A percentile compares a stretch with the other conserved stretches of the same genome.
These are phyloP conservation scores for Graphium colonna DNA, from an alignment of 2,888 invertebrate species.

Conservation along the genomic window DNA sequence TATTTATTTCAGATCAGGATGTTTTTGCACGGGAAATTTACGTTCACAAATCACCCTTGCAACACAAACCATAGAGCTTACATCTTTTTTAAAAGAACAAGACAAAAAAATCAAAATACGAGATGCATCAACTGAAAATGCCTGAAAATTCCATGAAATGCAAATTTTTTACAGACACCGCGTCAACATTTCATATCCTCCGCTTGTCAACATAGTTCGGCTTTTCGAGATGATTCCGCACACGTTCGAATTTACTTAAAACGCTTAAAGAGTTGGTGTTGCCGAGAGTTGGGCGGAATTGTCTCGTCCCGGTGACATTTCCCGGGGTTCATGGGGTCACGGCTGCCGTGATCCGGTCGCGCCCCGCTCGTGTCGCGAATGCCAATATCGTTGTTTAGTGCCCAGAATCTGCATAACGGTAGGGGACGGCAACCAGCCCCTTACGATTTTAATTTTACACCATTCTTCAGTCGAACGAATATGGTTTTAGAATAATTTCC, in stretches of 20 bases:
- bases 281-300: slow-evolving; percentile 20
- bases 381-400: slow-evolving; percentile 56
- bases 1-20: no score
- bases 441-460: slow-evolving; percentile 25
- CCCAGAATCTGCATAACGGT: slow-evolving; percentile 58
- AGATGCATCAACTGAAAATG: no score
- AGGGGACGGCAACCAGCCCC: slow-evolving; percentile 29
- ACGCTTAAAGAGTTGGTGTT: slow-evolving; percentile 16
- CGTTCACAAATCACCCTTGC: no score
- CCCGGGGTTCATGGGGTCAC: slow-evolving; percentile 70
- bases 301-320: slow-evolving; percentile 56
- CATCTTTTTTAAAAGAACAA: no score
- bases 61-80: no score
- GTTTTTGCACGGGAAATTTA: no score
- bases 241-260: slow-evolving; percentile 21
- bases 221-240: slow-evolving; percentile 1
- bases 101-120: no score
- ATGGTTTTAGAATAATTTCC: no score
- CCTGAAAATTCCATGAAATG: no score
- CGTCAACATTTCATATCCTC: slow-evolving; percentile 23
- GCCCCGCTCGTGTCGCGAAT: slow-evolving; percentile 64
- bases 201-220: slow-evolving; percentile 18
- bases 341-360: slow-evolving; percentile 54
- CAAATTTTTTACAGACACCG: slow-evolving; percentile 5
- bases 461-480: no score